Percentiles rank a stretch among this genome's conserved stretches.
phyloP scores from a whole-genome alignment of 2,113 vertebrate species.

The Pseudorhombus dupliciocellatus region DNA sequence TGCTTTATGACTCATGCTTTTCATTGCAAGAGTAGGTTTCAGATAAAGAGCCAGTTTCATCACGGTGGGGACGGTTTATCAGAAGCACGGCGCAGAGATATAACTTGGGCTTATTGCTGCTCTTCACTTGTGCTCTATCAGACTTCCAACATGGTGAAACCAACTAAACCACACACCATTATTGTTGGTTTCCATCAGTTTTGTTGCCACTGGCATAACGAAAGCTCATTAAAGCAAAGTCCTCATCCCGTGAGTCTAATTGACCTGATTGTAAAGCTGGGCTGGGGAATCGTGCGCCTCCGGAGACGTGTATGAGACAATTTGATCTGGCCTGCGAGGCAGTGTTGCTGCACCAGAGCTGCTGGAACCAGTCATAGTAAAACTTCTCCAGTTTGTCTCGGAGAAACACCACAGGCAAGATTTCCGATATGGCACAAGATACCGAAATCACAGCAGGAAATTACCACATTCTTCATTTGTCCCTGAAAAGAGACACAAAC shows the following conservation, averaged over 20 bases:
- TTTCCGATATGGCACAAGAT: neutral
- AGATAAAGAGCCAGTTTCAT: conserved; percentile 16
- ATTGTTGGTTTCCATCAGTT: conserved; percentile 2
- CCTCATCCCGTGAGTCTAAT: neutral
- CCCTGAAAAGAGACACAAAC: neutral
- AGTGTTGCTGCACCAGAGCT: neutral
- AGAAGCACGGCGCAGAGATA: neutral
- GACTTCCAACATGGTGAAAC: neutral
- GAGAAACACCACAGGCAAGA: neutral
- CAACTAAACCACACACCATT: neutral
- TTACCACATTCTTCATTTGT: neutral
- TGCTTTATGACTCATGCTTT: conserved; percentile 26
- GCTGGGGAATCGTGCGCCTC: neutral
- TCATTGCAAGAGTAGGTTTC: conserved; percentile 9
- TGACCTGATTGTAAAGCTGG: conserved; percentile 31
- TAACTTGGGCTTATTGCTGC: conserved; percentile 5
- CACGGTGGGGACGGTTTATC: conserved; percentile 11
- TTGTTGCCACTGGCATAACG: conserved; percentile 3
- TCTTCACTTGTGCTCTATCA: neutral
- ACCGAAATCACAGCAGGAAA: neutral
- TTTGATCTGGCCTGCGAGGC: neutral
- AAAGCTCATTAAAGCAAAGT: conserved; percentile 28
- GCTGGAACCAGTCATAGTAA: neutral
- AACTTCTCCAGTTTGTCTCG: neutral
- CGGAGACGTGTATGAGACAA: neutral